Base-by-base conservation (phyloP, 2,888 invertebrate genomes). In the Theodoxus fluviatilis region DNA sequence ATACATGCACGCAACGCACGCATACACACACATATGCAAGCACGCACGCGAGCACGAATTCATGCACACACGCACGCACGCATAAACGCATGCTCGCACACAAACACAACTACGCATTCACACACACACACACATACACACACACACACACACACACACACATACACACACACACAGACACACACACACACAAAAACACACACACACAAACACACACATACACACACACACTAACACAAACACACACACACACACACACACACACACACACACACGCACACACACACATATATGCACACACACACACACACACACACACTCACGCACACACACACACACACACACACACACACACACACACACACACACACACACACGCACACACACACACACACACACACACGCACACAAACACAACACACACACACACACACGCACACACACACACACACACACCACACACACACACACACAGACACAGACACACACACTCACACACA, bases 381-480 rank as follows among this genome's bases (percentile, higher is more conserved):
- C 52, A 52, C 52, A 52, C 52, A 52, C 52, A 52, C 52, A 52
- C 52, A 52, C 52, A 52, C 52, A 52, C 52, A 52, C 52, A 52
- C 52, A 52, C 52, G 25, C 52, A 52, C 52, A 52, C 52, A 52
- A 4, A 3, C n/a, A 7, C 7, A 7, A 43, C 43, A 43, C 43
- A 43, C 43, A 43, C 43, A 43, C 43, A 43, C 43, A 43, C 43
- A 12, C 43, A 43, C 43, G 43, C 43, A 43, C 43, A 43, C 43
- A 43, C 43, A 43, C 43, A 43, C 43, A 15, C 43, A 43, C 43
- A 15, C 43, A 43, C 43, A 52, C 43, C 7, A 18, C 52, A 25
- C 52, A 18, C 52, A 52, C 18, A 18, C 52, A 52, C 7, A 52
- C 52, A 52, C 7, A 52, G 22, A 52, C 3, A 52, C 52, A 52